Conservation (phyloP, 1,140 invertebrate species). For the Zaprionus davidi region DNA sequence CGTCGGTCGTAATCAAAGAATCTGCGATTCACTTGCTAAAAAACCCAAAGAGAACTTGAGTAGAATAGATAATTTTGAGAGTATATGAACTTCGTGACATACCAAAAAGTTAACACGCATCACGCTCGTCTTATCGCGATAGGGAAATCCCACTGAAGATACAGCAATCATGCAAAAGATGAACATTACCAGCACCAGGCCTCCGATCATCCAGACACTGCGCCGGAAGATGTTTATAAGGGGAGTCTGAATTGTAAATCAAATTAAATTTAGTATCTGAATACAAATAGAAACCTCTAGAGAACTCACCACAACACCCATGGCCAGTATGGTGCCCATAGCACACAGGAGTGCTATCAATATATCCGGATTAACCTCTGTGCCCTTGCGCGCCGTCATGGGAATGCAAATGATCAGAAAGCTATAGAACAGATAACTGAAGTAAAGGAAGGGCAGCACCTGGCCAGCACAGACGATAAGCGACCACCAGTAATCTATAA, state of each 20-base stretch:
- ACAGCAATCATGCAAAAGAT: constrained; percentile 87
- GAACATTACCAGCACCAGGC: constrained; percentile 83
- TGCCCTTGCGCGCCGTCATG: constrained; percentile 88
- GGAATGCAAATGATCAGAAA: constrained; percentile 89
- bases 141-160: constrained; percentile 91
- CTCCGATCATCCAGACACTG: constrained; percentile 53
- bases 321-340: constrained; percentile 74
- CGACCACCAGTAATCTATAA: constrained; percentile 86
- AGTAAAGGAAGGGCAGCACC: constrained; percentile 84
- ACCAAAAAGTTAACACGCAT: constrained; percentile 89
- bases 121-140: constrained; percentile 88
- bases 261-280: background rate
- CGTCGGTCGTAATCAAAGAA: constrained; percentile 86
- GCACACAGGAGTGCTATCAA: constrained; percentile 85
- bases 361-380: constrained; percentile 86
- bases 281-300: background rate
- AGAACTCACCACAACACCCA: constrained; percentile 67
- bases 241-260: constrained; percentile 44
- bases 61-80: too few species aligned
- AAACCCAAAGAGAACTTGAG: background rate
- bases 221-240: constrained; percentile 66
- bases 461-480: constrained; percentile 85
- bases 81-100: constrained; percentile 49
- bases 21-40: constrained; percentile 87
- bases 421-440: constrained; percentile 87